Percentiles rank a stretch among this genome's conserved stretches.
These are phyloP conservation scores for Archips xylosteana DNA, from an alignment of 2,888 invertebrate genomes.

Conservation along the genomic window DNA sequence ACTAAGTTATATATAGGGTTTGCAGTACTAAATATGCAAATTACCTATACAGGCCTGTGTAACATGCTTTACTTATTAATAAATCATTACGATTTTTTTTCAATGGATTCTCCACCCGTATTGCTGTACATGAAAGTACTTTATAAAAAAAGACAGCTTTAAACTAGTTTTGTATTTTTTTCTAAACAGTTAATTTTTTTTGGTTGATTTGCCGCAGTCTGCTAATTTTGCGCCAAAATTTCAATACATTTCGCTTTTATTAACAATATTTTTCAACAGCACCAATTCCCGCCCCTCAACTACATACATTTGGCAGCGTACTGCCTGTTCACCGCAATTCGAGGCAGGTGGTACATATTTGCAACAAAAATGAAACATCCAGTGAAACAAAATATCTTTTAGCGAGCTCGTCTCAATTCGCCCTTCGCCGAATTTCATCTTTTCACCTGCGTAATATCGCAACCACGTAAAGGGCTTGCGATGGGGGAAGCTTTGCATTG, in stretches of 20 bases:
- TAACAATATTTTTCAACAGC: constrained; percentile 10
- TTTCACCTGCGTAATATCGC: constrained; percentile 41
- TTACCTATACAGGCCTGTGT: no score
- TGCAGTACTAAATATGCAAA: no score
- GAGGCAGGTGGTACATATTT: constrained; percentile 38
- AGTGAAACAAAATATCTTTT: constrained; percentile 41
- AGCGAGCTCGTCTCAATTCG: constrained; percentile 29
- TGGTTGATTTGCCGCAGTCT: not conserved
- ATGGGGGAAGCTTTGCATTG: not conserved
- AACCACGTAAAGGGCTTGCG: constrained; percentile 21
- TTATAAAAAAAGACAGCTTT: no score
- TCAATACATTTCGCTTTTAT: constrained; percentile 1
- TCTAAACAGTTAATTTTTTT: not conserved
- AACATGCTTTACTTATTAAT: no score
- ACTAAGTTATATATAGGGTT: not conserved
- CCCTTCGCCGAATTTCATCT: constrained; percentile 42
- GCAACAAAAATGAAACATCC: constrained; percentile 41
- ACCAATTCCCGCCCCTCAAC: constrained; percentile 14
- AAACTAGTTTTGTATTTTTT: no score
- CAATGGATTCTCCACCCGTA: no score
- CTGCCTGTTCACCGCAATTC: constrained; percentile 36
- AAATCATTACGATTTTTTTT: no score
- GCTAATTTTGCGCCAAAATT: not conserved
- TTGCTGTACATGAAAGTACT: no score
- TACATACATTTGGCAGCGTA: constrained; percentile 25